A percentile compares a stretch with the other conserved stretches of the same genome.
Evolutionary conservation across 2,888 invertebrate species (phyloP).

Genomic region (Megamerina dolium): DNA sequence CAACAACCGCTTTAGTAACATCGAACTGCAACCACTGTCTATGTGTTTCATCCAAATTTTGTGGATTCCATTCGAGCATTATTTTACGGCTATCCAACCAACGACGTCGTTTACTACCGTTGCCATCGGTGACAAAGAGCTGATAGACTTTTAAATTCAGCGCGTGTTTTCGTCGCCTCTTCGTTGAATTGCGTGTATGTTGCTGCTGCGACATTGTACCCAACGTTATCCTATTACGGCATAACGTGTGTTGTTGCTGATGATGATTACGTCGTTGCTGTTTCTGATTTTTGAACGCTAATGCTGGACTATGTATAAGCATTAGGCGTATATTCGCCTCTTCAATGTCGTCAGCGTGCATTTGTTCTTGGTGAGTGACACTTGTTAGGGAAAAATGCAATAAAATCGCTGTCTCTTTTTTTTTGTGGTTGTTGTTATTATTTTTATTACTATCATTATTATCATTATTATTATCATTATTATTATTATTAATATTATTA

Average conservation of each 20-base stretch:
- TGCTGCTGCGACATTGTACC: neutral
- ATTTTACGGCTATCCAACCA: slow-evolving; percentile 46
- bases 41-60: slow-evolving; percentile 28
- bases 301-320: slow-evolving; percentile 35
- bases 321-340: slow-evolving; percentile 43
- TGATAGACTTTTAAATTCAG: slow-evolving; percentile 41
- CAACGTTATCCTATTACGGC: no score
- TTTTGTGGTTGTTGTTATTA: no score
- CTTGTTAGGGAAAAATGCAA: slow-evolving; percentile 29
- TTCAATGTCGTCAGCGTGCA: slow-evolving; percentile 32
- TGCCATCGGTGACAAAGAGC: slow-evolving; percentile 13
- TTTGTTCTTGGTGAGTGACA: no score
- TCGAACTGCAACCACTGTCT: slow-evolving; percentile 60
- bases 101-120: no score
- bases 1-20: slow-evolving; percentile 51
- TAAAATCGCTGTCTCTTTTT: slow-evolving; percentile 26
- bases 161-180: slow-evolving; percentile 18
- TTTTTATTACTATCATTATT: no score
- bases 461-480: no score
- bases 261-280: slow-evolving; percentile 4
- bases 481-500: no score
- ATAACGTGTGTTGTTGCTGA: neutral
- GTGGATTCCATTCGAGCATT: slow-evolving; percentile 33
- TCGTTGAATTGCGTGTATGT: neutral
- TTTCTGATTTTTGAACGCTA: slow-evolving; percentile 22